Percentiles rank a stretch among this genome's conserved stretches.
These are phyloP conservation scores for Saguinus imperator DNA, from an alignment of 2,113 vertebrate species.

Conservation along the genomic window DNA sequence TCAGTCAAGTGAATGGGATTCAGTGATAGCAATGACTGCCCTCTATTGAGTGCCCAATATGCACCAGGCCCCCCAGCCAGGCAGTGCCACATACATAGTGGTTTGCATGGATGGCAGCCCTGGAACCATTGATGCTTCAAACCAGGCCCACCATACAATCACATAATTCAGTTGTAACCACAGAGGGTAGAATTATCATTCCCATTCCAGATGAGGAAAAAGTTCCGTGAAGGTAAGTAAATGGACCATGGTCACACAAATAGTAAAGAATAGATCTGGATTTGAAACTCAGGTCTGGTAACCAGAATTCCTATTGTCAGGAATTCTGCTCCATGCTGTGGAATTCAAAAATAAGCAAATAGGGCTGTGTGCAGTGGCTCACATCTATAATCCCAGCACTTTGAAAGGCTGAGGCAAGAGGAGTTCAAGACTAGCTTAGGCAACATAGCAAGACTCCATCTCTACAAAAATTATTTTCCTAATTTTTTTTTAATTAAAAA, in stretches of 20 bases:
- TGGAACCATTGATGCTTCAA: background rate
- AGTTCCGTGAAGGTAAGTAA: background rate
- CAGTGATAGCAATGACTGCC: background rate
- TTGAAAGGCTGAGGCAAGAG: too few species aligned
- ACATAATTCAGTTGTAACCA: background rate
- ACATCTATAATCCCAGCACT: too few species aligned
- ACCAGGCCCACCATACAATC: rapidly evolving
- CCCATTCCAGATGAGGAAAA: background rate
- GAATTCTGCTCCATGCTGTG: background rate
- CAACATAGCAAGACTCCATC: too few species aligned
- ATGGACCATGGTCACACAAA: background rate
- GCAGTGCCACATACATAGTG: background rate
- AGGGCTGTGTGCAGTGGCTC: too few species aligned
- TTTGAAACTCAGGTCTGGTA: background rate
- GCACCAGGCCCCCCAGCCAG: background rate
- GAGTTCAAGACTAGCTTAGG: too few species aligned
- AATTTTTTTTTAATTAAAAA: too few species aligned
- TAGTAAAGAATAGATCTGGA: background rate
- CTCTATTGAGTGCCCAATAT: background rate
- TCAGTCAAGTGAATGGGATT: background rate
- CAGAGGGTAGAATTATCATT: background rate
- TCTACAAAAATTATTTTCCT: too few species aligned
- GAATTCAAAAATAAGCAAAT: background rate
- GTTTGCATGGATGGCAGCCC: background rate
- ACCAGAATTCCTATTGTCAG: background rate